Conservation (phyloP, 1,140 invertebrate genomes). For the Antheraea mylitta region DNA sequence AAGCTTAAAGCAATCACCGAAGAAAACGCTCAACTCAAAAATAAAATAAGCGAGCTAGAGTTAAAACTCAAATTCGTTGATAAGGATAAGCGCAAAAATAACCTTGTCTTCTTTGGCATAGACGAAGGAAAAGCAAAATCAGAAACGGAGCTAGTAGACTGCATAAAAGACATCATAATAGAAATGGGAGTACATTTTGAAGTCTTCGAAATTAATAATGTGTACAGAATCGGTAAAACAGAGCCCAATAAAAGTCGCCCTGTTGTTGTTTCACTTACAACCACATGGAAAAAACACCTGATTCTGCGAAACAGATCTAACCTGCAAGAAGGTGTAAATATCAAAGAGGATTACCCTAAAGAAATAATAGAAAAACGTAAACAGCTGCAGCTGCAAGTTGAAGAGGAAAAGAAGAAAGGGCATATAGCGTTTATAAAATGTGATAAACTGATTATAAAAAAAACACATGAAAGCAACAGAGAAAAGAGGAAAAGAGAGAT, state of each 20-base stretch:
- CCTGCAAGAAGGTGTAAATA: slow-evolving; percentile 19
- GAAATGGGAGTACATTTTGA: slow-evolving; percentile 24
- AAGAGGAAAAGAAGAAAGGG: slow-evolving; percentile 30
- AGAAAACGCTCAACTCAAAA: no score
- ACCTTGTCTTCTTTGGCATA: slow-evolving; percentile 34
- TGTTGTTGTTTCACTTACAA: slow-evolving; percentile 27
- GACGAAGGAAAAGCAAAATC: slow-evolving; percentile 34
- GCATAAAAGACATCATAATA: slow-evolving; percentile 29
- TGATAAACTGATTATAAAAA: slow-evolving; percentile 29
- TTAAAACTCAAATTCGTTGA: no score
- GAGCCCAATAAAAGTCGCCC: slow-evolving; percentile 30
- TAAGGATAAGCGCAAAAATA: no score
- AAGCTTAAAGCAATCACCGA: slow-evolving; percentile 24
- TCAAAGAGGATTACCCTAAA: slow-evolving; percentile 30
- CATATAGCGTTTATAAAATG: slow-evolving; percentile 31
- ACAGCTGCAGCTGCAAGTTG: slow-evolving; percentile 19
- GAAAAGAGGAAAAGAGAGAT: no score
- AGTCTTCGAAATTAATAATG: slow-evolving; percentile 32
- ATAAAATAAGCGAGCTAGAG: no score
- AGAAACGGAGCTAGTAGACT: slow-evolving; percentile 28
- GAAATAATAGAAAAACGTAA: slow-evolving; percentile 21
- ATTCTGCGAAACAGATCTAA: slow-evolving; percentile 27
- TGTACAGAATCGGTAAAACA: slow-evolving; percentile 30
- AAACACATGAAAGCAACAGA: no score
- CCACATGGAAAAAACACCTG: slow-evolving; percentile 40